Evolutionary conservation across 2,113 vertebrate genomes (phyloP), one percentile per base, ranked within the genome.

Genomic region (Callocephalon fimbriatum): DNA sequence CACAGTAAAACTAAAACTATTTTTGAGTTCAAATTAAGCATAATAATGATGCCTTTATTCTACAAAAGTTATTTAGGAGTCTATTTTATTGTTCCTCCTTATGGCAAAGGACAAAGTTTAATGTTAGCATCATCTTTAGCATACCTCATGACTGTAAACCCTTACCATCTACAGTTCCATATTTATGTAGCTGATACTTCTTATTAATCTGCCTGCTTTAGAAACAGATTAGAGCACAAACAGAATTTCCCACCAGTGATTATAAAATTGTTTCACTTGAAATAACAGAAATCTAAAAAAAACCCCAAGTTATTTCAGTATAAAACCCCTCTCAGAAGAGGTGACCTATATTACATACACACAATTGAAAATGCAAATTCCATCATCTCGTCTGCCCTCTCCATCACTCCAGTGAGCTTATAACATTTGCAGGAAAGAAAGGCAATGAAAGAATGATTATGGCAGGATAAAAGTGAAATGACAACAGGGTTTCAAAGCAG

Each of bases 361-460:
- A 27, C 6, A 86, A 71, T 0, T 67, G 37, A 37, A 93, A 82
- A 82, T 25, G 10, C 82, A 82, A 86, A 75, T 40, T 62, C 2
- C 2, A 1, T 71, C 32, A 35, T 56, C 20, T 56, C 5, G 0
- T 75, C 72, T 79, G 62, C 31, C 31, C 7, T 65, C 16, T 3
- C 16, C 35, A 27, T 54, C 15, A 42, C 29, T 56, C 15, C 67
- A 84, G 18, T 56, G 20, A 87, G 7, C 62, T 86, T 51, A 37
- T 45, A 62, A 38, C n/a, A 63, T 70, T 66, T 67, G 25, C 38
- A 88, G 21, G 67, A 77, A 77, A 78, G 20, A 77, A 86, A 92
- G 54, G 12, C 37, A 84, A 44, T 31, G 27, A 67, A 5, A 71
- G 31, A 88, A 72, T 37, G 37, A 79, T 45, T 54, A 45, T 0